Base-by-base conservation (phyloP, 2,797 vertebrate genomes). In the Periophthalmus magnuspinnatus region DNA sequence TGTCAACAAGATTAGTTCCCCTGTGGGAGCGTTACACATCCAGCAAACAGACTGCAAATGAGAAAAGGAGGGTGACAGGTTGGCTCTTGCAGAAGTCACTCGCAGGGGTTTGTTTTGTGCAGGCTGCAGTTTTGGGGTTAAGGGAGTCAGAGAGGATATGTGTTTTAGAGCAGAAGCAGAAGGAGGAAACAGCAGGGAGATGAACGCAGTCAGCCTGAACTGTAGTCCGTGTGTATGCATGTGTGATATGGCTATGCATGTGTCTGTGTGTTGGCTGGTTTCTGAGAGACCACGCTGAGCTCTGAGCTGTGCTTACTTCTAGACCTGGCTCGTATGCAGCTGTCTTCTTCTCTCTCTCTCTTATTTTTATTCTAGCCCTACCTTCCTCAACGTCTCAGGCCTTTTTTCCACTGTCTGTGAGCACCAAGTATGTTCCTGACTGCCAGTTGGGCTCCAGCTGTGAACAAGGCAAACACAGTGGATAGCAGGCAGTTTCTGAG, bases 1-100 rank as follows among this genome's bases (percentile, higher is more conserved):
- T 88, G 89, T 90, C 86, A 89, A 88, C 89, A 82, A 86, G 80
- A 88, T 89, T 87, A 90, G 85, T 89, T 87, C 79, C 85, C 84
- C 83, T 70, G 80, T 81, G 77, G 83, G 86, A 85, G 77, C 38
- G 85, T 86, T 81, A 75, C 83, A 87, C 82, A 73, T 65, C 82
- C 83, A 66, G 72, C 74, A 68, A 85, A 84, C 86, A 86, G 65
- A 34, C 77, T 33, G 76, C 74, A 74, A 75, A 81, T 69, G 76
- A 85, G 79, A 76, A 67, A 79, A 80, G 64, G 74, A 65, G 75
- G 85, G 85, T 75, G 86, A 86, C 81, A 79, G 75, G 81, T 78
- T 76, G 66, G 78, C 82, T 83, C 75, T 34, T 81, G 65, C 55
- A 14, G 73, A 76, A 83, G 75, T 70, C 75, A 60, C 63, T 55